phyloP scores from a whole-genome alignment of 2,113 vertebrate species.

The Planiliza haematocheilus region DNA sequence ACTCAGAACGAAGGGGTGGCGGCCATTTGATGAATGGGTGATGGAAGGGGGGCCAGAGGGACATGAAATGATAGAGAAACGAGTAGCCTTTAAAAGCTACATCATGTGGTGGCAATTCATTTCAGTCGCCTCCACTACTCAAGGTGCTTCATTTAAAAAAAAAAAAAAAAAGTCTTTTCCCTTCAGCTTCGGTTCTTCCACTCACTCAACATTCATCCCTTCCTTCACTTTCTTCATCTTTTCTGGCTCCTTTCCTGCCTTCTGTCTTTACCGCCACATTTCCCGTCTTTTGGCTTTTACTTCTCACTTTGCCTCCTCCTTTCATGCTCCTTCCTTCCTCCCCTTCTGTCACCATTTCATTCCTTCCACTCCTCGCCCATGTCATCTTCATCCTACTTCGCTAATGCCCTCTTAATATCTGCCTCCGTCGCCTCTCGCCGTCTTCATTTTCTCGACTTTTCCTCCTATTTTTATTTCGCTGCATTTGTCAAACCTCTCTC shows the following conservation, averaged over 20 bases:
- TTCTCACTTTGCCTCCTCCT: slow-evolving; percentile 23
- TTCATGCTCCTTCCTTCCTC: slow-evolving; percentile 26
- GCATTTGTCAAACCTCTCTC: slow-evolving; percentile 32
- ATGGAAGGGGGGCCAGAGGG: slow-evolving; percentile 33
- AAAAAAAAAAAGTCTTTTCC: too few relatives aligned
- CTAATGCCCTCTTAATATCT: slow-evolving; percentile 60
- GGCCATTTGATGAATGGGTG: slow-evolving; percentile 70
- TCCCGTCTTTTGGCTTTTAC: slow-evolving; percentile 20
- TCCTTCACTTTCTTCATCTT: slow-evolving; percentile 1
- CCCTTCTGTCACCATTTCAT: slow-evolving; percentile 29
- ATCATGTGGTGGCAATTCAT: slow-evolving; percentile 41
- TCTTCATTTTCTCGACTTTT: slow-evolving; percentile 41
- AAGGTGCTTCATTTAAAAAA: slow-evolving; percentile 12
- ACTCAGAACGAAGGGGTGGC: slow-evolving; percentile 60
- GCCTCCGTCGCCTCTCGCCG: slow-evolving; percentile 37
- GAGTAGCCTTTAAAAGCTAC: slow-evolving; percentile 51
- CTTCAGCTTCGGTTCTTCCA: not conserved
- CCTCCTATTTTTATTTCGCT: slow-evolving; percentile 42
- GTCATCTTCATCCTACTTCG: slow-evolving; percentile 55
- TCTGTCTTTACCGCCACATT: slow-evolving; percentile 4
- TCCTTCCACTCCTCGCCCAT: slow-evolving; percentile 28
- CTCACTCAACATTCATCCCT: not conserved
- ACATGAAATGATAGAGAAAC: slow-evolving; percentile 49
- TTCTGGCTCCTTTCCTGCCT: slow-evolving; percentile 11
- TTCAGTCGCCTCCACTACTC: slow-evolving; percentile 24